These are phyloP conservation scores for Thymelicus lineola DNA, from an alignment of 2,888 invertebrate species.

Conservation along the genomic window DNA sequence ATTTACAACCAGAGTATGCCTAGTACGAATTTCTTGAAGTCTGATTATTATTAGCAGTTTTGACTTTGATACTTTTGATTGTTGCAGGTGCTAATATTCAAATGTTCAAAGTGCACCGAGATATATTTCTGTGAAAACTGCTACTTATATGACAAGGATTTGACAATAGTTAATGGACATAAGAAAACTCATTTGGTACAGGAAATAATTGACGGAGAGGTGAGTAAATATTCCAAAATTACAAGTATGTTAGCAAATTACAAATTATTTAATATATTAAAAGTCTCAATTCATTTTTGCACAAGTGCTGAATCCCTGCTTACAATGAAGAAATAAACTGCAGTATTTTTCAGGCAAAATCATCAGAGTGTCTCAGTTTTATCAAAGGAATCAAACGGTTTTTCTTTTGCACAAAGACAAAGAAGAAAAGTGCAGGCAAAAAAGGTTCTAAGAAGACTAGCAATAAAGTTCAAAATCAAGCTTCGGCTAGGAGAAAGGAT, in stretches of 20 bases:
- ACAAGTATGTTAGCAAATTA: too few relatives aligned
- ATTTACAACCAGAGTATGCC: too few relatives aligned
- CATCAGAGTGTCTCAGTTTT: slow-evolving; percentile 73
- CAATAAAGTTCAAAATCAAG: slow-evolving; percentile 50
- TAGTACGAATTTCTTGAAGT: too few relatives aligned
- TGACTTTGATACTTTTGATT: background rate
- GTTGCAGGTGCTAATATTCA: slow-evolving; percentile 74
- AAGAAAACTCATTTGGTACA: slow-evolving; percentile 75
- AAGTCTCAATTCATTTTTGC: too few relatives aligned
- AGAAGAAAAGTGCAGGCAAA: slow-evolving; percentile 61
- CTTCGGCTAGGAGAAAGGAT: slow-evolving; percentile 53
- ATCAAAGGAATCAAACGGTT: slow-evolving; percentile 76
- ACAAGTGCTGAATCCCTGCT: too few relatives aligned
- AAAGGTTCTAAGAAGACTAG: slow-evolving; percentile 52
- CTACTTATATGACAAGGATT: slow-evolving; percentile 72
- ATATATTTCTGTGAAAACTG: slow-evolving; percentile 79
- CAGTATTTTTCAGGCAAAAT: slow-evolving; percentile 64
- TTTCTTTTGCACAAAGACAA: slow-evolving; percentile 77
- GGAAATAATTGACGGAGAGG: slow-evolving; percentile 79
- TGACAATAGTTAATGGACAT: slow-evolving; percentile 63
- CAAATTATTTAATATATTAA: too few relatives aligned
- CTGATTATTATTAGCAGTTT: too few relatives aligned
- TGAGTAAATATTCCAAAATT: slow-evolving; percentile 47
- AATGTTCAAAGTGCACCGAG: slow-evolving; percentile 73
- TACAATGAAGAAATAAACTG: too few relatives aligned